Evolutionary conservation across 2,797 vertebrate species (phyloP).

Genomic region (Notoglanidium macrostoma): DNA sequence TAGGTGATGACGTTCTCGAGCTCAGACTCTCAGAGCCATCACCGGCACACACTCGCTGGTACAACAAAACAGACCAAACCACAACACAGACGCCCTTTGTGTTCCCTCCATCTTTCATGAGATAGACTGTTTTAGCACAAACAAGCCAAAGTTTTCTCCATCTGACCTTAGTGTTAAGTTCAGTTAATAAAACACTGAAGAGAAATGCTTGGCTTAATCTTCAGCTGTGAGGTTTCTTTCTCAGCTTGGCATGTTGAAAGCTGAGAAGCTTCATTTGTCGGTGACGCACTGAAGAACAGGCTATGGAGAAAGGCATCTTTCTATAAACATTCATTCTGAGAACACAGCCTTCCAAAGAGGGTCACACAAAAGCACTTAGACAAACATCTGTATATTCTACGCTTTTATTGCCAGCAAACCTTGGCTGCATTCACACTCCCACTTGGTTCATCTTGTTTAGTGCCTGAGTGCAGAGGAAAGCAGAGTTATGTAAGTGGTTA

Average conservation of each 20-base stretch:
- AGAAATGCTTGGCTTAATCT: conserved; percentile 37
- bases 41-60: conserved; percentile 45
- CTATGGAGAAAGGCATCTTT: conserved; percentile 28
- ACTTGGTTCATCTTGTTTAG: conserved; percentile 42
- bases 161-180: conserved; percentile 11
- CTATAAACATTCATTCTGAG: conserved; percentile 39
- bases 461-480: conserved; percentile 45
- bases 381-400: conserved; percentile 55
- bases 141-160: neutral
- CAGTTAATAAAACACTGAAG: conserved; percentile 2
- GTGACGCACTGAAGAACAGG: conserved; percentile 33
- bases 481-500: conserved; percentile 57
- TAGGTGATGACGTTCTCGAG: conserved; percentile 44
- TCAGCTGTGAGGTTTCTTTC: conserved; percentile 27
- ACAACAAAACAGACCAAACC: conserved; percentile 31
- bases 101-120: conserved; percentile 28
- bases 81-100: conserved; percentile 40
- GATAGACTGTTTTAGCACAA: conserved; percentile 10
- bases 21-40: conserved; percentile 36
- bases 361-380: conserved; percentile 47
- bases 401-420: conserved; percentile 48
- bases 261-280: conserved; percentile 41
- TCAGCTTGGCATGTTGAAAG: conserved; percentile 33
- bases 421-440: conserved; percentile 50
- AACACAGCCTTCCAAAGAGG: conserved; percentile 45